These are phyloP conservation scores for Hyposmocoma kahamanoa DNA, from an alignment of 1,140 invertebrate genomes.

Conservation along the genomic window DNA sequence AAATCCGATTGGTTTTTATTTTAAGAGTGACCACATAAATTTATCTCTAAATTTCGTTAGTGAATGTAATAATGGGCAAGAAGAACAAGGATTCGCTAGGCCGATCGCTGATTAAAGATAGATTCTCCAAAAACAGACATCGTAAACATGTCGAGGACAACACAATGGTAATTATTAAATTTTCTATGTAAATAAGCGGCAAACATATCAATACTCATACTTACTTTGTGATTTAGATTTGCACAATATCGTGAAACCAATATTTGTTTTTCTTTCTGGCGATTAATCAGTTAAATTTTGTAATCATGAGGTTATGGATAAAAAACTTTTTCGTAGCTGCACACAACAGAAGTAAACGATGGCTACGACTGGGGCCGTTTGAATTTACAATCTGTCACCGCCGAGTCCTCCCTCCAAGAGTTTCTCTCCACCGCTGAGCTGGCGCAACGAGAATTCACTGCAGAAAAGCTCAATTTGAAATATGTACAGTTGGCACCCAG, in stretches of 20 bases:
- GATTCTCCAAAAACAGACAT: slow-evolving; percentile 77
- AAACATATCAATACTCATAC: background rate
- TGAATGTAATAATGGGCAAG: slow-evolving; percentile 74
- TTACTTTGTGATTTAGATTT: slow-evolving; percentile 26
- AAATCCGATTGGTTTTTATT: too few species aligned
- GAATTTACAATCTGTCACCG: slow-evolving; percentile 95
- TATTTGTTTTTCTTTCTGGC: too few species aligned
- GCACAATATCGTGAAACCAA: too few species aligned
- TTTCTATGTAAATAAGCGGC: background rate
- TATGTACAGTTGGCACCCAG: slow-evolving; percentile 63
- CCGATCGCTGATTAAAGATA: slow-evolving; percentile 83
- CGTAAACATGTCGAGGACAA: slow-evolving; percentile 77
- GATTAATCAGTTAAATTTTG: too few species aligned
- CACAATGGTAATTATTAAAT: slow-evolving; percentile 77
- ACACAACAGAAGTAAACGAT: slow-evolving; percentile 91
- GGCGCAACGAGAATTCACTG: slow-evolving; percentile 93
- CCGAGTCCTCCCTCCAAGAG: slow-evolving; percentile 96
- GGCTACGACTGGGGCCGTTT: slow-evolving; percentile 92
- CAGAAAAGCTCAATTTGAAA: slow-evolving; percentile 91
- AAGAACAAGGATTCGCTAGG: slow-evolving; percentile 79
- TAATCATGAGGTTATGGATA: too few species aligned
- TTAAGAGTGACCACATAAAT: too few species aligned
- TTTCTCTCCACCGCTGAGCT: slow-evolving; percentile 95
- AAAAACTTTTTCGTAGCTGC: too few species aligned
- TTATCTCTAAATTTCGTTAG: too few species aligned